These are phyloP conservation scores for Lysandra bellargus DNA, from an alignment of 2,888 invertebrate genomes.

Conservation along the genomic window DNA sequence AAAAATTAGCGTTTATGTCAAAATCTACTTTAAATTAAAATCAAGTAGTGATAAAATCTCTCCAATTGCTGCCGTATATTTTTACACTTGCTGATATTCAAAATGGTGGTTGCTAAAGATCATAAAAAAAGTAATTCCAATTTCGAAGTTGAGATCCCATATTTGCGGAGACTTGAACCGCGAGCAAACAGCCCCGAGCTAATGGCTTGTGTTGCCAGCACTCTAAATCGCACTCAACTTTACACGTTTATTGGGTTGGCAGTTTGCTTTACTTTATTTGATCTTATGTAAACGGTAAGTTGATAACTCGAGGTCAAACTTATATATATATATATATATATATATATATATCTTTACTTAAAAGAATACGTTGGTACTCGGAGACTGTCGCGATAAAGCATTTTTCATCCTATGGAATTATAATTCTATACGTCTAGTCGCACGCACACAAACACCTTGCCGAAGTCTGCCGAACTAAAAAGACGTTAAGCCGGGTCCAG, in stretches of 20 bases:
- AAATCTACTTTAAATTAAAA: no score
- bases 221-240: conserved; percentile 20
- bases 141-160: background rate
- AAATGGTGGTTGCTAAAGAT: background rate
- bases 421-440: no score
- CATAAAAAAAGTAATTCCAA: background rate
- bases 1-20: no score
- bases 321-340: no score
- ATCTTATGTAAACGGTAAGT: background rate
- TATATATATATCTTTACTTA: no score
- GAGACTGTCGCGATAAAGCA: no score
- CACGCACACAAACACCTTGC: no score
- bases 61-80: background rate
- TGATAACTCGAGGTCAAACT: background rate
- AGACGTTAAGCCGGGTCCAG: no score
- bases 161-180: background rate
- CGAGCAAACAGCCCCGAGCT: conserved; percentile 41
- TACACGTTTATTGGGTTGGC: conserved; percentile 18
- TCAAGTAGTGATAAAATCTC: no score
- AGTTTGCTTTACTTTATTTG: conserved; percentile 15
- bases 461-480: no score
- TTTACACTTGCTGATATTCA: background rate
- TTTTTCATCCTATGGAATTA: no score
- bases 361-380: no score
- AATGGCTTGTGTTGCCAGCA: conserved; percentile 34